These are phyloP conservation scores for Leptatherina wallacei DNA, from an alignment of 2,797 vertebrate species.

Conservation along the genomic window DNA sequence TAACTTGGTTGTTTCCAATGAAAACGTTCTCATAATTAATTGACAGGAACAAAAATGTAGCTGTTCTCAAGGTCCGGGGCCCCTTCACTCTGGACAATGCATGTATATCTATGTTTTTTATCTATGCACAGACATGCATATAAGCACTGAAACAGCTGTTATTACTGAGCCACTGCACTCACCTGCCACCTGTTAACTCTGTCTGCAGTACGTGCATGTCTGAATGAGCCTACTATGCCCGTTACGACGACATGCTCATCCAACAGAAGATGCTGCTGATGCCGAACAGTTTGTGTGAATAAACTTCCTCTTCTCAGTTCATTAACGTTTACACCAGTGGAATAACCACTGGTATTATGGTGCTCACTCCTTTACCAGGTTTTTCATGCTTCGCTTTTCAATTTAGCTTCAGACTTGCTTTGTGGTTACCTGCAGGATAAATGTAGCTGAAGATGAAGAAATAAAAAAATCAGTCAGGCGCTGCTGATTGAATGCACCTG, in stretches of 20 bases:
- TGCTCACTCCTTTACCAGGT: neutral
- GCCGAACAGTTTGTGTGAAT: neutral
- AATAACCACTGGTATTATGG: neutral
- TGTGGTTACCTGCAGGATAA: no score
- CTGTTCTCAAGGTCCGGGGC: no score
- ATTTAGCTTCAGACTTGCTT: neutral
- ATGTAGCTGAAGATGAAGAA: no score
- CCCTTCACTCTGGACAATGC: no score
- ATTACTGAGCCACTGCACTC: slow-evolving; percentile 21
- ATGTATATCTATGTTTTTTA: no score
- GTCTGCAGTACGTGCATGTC: slow-evolving; percentile 16
- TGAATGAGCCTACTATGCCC: neutral
- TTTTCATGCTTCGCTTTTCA: neutral
- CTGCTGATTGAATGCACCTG: no score
- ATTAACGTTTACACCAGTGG: neutral
- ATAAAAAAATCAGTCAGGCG: no score
- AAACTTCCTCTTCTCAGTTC: neutral
- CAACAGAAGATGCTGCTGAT: slow-evolving; percentile 11
- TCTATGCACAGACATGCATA: neutral
- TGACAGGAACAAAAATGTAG: no score
- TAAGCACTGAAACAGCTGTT: slow-evolving; percentile 8
- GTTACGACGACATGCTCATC: slow-evolving; percentile 32
- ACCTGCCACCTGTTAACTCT: slow-evolving; percentile 27
- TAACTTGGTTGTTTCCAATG: no score
- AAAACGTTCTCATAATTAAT: no score